These are phyloP conservation scores for Plectropomus leopardus DNA, from an alignment of 2,113 vertebrate species.

Conservation along the genomic window DNA sequence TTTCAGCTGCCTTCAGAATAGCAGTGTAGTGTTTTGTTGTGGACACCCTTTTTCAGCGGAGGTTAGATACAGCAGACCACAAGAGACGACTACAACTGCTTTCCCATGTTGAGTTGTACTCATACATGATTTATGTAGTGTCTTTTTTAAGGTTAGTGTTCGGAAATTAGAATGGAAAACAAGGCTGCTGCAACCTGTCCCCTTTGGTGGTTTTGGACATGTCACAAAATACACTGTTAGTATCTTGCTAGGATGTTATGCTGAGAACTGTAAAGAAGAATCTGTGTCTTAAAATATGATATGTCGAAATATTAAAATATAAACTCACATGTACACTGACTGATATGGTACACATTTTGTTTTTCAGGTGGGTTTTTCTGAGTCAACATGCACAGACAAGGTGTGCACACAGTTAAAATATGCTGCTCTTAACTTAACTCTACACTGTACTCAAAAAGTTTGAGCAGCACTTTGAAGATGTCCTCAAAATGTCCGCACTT, in stretches of 20 bases:
- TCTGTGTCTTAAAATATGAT: too few species aligned
- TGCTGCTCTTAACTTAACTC: neutral
- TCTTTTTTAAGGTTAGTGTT: too few species aligned
- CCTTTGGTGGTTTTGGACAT: too few species aligned
- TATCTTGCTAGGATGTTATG: too few species aligned
- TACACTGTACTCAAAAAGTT: neutral
- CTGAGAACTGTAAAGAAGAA: too few species aligned
- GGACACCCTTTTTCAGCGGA: neutral
- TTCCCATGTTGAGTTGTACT: too few species aligned
- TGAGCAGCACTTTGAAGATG: neutral
- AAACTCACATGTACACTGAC: neutral
- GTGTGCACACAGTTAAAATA: neutral
- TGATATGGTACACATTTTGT: neutral
- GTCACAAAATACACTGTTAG: too few species aligned
- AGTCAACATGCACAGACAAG: neutral
- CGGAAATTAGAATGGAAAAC: too few species aligned
- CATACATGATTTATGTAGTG: too few species aligned
- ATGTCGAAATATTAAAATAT: too few species aligned
- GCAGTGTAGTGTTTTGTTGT: neutral
- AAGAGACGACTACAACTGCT: neutral
- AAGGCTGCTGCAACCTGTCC: too few species aligned
- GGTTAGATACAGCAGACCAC: neutral
- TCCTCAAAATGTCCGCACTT: conserved; percentile 3
- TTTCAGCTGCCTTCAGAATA: neutral
- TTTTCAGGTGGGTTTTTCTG: neutral